Evolutionary conservation across 2,797 vertebrate species (phyloP), one percentile per base, ranked within the genome.

Genomic region (Typhlichthys eigenmanni): DNA sequence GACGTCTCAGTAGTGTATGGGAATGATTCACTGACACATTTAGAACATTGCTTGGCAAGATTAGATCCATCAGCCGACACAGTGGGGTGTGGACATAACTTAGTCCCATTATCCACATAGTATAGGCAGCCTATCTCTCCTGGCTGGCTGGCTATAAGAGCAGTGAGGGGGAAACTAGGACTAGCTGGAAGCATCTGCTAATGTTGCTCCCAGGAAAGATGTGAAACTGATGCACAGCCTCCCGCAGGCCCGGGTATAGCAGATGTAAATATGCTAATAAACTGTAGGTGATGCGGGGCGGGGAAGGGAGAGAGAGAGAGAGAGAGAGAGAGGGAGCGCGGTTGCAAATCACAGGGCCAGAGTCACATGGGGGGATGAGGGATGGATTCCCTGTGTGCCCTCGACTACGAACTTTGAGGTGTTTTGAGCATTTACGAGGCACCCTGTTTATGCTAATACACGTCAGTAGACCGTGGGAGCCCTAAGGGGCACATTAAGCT

Each of bases 11-110:
- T 63, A 67, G 66, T 49, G 74, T 56, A 73, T 71, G 68, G 55
- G 80, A 80, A 79, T 81, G 68, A 82, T 53, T 67, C 71, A 62
- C 61, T 45, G 43, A 62, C 59, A 63, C 65, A 48, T 59, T 66
- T 58, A 72, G 50, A 75, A 81, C 76, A 76, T 61, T 68, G 72
- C 50, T 56, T 6, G 32, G 62, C 69, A 61, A 72, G 75, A 75
- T 78, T 19, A 80, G 71, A 77, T 88, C 62, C 48, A 55, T 77
- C 62, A 74, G 71, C 56, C 29, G 50, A 79, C 64, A 53, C 66
- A 60, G 69, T 3, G 5, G 64, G 71, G 49, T 38, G 57, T 53
- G 64, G 75, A 79, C 74, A 45, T 50, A 55, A 53, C 75, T 64
- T 53, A 61, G 74, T 76, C 53, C 54, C 52, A 46, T 77, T 69